A percentile compares a stretch with the other conserved stretches of the same genome.
phyloP scores from a whole-genome alignment of 2,113 vertebrate species.

The Haemorhous mexicanus region DNA sequence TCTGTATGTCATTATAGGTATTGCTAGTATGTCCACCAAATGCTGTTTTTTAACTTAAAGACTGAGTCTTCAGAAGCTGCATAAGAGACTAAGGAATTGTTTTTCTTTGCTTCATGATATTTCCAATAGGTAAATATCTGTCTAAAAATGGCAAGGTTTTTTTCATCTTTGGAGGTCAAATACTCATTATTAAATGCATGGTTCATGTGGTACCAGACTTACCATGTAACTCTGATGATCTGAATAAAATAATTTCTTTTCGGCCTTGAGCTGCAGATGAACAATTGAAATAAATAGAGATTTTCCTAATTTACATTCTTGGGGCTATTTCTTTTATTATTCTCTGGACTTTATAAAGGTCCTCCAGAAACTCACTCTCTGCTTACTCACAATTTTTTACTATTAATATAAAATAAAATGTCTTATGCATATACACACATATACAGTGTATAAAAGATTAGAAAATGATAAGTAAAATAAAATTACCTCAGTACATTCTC shows the following conservation, averaged over 20 bases:
- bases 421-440: background rate
- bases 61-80: background rate
- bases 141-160: background rate
- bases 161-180: conserved; percentile 21
- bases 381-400: background rate
- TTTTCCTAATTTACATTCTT: background rate
- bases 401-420: background rate
- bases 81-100: background rate
- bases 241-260: background rate
- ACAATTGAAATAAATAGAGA: background rate
- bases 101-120: background rate
- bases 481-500: background rate
- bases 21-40: background rate
- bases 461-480: background rate
- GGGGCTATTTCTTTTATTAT: background rate
- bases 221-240: background rate
- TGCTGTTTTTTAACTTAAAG: background rate
- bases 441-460: background rate
- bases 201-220: background rate
- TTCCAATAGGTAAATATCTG: background rate
- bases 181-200: background rate
- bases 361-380: background rate
- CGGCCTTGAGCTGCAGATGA: background rate
- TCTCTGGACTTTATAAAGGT: background rate
- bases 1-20: background rate